Conservation (phyloP, 2,797 vertebrate species). For the Sebastes iracundus region DNA sequence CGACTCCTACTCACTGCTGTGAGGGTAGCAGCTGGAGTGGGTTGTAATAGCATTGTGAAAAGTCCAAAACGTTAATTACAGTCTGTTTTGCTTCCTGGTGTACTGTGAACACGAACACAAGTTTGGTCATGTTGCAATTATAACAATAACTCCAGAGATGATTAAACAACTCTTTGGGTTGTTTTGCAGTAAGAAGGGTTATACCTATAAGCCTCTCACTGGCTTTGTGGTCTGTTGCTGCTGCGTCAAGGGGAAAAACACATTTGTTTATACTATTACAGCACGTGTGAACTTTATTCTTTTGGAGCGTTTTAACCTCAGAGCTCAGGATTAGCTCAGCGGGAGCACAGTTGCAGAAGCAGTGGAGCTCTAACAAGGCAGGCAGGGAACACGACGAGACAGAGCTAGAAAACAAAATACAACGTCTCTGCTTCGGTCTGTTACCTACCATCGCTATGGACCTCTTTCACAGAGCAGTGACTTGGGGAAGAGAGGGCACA, state of each 20-base stretch:
- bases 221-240: not conserved
- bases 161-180: not conserved
- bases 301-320: slow-evolving; percentile 16
- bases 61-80: slow-evolving; percentile 18
- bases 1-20: slow-evolving; percentile 27
- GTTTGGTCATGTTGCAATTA: slow-evolving; percentile 35
- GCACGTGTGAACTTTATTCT: slow-evolving; percentile 16
- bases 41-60: slow-evolving; percentile 14
- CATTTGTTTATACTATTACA: not conserved
- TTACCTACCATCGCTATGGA: not conserved
- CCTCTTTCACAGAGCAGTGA: not conserved
- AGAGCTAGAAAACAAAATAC: not conserved
- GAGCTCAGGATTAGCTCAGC: slow-evolving; percentile 39
- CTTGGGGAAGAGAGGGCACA: not conserved
- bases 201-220: slow-evolving; percentile 6
- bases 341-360: not conserved
- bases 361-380: not conserved
- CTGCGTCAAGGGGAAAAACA: not conserved
- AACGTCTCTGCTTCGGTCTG: not conserved
- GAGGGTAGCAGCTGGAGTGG: slow-evolving; percentile 13
- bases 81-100: slow-evolving; percentile 2
- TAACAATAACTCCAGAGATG: slow-evolving; percentile 19
- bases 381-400: not conserved
- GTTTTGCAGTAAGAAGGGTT: slow-evolving; percentile 5
- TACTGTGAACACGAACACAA: not conserved